These are phyloP conservation scores for Cynodonichthys magdalenae DNA, from an alignment of 2,797 vertebrate species.

Conservation along the genomic window DNA sequence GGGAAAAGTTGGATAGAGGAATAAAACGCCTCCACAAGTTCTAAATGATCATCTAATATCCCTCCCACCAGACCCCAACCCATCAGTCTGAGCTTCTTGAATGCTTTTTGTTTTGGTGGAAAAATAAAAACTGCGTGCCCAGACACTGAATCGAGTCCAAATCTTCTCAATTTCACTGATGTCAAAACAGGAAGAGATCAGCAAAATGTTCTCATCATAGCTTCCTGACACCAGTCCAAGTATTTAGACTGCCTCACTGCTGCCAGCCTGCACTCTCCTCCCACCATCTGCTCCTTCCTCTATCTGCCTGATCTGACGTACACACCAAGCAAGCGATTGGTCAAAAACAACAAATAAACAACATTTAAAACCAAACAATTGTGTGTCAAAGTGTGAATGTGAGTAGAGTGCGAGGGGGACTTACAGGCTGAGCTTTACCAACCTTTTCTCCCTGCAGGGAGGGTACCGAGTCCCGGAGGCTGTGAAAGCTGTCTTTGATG, in stretches of 20 bases:
- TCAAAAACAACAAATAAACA: neutral
- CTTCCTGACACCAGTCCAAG: constrained; percentile 68
- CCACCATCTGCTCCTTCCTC: constrained; percentile 40
- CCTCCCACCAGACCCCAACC: neutral
- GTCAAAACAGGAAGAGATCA: constrained; percentile 74
- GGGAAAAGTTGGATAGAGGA: no score
- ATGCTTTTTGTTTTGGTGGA: constrained; percentile 1
- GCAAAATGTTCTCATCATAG: constrained; percentile 66
- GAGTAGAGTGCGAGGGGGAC: constrained; percentile 29
- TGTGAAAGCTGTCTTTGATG: constrained; percentile 99
- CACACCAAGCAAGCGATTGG: no score
- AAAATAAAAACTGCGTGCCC: constrained; percentile 16
- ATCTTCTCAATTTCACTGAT: constrained; percentile 43
- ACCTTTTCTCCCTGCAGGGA: constrained; percentile 99
- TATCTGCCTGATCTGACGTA: constrained; percentile 5
- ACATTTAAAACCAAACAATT: neutral
- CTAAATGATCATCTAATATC: constrained; percentile 8
- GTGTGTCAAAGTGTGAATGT: constrained; percentile 24
- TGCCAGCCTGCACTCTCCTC: constrained; percentile 47
- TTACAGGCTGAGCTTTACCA: constrained; percentile 74
- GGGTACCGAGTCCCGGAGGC: constrained; percentile 96
- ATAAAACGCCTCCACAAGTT: neutral
- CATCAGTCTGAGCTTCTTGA: neutral
- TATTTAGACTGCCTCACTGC: constrained; percentile 45
- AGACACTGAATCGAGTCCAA: constrained; percentile 34